Evolutionary conservation across 2,797 vertebrate species (phyloP).

Genomic region (Heteromormyrus szaboi): DNA sequence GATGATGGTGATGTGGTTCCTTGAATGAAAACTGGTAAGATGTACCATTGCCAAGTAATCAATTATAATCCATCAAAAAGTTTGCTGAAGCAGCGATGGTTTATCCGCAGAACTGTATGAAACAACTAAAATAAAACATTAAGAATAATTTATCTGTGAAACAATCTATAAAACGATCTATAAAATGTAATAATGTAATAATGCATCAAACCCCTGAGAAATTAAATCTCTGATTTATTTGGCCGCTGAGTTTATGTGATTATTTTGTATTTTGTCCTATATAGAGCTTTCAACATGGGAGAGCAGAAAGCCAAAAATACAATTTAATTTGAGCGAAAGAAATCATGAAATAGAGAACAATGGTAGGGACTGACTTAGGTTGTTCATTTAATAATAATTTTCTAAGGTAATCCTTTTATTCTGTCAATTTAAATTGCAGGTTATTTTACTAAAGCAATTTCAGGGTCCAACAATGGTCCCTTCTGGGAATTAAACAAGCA

Average conservation of each 20-base stretch:
- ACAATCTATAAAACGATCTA: background rate
- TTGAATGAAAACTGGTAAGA: background rate
- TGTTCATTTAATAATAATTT: background rate
- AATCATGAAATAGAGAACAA: background rate
- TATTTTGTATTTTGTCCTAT: background rate
- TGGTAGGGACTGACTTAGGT: background rate
- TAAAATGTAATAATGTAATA: background rate
- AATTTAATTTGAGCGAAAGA: constrained; percentile 1
- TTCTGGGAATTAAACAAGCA: background rate
- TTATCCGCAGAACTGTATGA: background rate
- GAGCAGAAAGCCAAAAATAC: background rate
- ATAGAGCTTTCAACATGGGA: background rate
- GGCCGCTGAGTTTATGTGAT: no score
- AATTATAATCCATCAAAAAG: background rate
- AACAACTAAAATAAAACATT: background rate
- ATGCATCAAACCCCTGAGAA: background rate
- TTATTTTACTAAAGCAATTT: background rate
- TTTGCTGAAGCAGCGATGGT: background rate
- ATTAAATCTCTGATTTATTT: background rate
- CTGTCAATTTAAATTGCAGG: background rate
- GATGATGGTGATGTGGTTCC: background rate
- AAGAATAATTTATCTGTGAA: background rate
- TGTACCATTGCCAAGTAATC: background rate
- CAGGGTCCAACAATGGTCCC: background rate
- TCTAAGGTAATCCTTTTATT: background rate